Base-by-base conservation (phyloP, 2,113 vertebrate species). In the Miniopterus natalensis region DNA sequence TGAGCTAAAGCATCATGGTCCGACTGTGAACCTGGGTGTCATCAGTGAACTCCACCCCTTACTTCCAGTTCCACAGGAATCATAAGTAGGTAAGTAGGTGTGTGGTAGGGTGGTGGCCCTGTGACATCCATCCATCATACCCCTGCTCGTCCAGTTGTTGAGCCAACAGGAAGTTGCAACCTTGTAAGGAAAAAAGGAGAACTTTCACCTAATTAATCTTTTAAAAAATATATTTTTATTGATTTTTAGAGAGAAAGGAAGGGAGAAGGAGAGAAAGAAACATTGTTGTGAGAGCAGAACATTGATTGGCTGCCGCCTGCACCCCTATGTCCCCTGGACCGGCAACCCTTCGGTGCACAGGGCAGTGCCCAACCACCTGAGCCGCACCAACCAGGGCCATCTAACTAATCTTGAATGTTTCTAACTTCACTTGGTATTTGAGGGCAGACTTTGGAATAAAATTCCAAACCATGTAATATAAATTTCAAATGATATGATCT, bases 21-120 rank as follows among this genome's bases (percentile, higher is more conserved):
- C 59, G 47, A 49, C 45, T 49, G 45, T 31, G 36, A 84, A 71
- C 55, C 68, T 92, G 66, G 66, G 79, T 57, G 65, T 92, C 93
- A 88, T 90, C 75, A 42, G 53, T 55, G 84, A 91, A 84, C 95
- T 73, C 95, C 97, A 96, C 96, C 96, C 88, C 88, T 96, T 23
- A 88, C 92, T 97, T 96, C 94, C 95, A 95, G 95, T 97, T 97
- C 88, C 94, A 96, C 96, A 94, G 61, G 96, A 96, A 96, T 40
- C 40, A 0, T 55, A 80, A 81, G 84, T 96, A 84, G 94, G 79
- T 92, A 55, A 71, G 49, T 42, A 90, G 95, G 87, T 75, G 80
- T 94, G 90, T 65, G 49, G 86, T 42, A 95, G 96, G 97, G 95
- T 81, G 95, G 95, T 71, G 93, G 84, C 95, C 51, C n/a, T 84